Conservation (phyloP, 2,888 invertebrate species). For the Heterodera filipjevi region DNA sequence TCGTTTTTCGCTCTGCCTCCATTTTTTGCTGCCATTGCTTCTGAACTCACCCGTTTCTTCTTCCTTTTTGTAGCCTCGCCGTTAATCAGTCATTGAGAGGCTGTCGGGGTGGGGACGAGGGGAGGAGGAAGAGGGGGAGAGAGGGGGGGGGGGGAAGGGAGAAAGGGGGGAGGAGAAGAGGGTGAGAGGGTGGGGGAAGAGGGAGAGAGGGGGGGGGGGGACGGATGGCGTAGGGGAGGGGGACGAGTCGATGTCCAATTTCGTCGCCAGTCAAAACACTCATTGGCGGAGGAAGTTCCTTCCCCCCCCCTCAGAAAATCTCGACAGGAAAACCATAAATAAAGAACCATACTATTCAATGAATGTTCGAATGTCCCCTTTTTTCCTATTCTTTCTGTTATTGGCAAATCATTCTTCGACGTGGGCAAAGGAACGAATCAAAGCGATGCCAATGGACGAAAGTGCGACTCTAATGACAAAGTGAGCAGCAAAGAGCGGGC, state of each 20-base stretch:
- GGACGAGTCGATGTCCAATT: background rate
- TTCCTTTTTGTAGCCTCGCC: background rate
- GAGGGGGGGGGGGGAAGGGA: background rate
- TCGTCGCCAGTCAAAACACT: conserved; percentile 6
- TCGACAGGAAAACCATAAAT: background rate
- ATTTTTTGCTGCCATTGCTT: background rate
- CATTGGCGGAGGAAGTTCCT: background rate
- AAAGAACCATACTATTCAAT: background rate
- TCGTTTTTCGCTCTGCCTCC: background rate
- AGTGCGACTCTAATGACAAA: background rate
- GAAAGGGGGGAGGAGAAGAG: background rate
- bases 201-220: background rate
- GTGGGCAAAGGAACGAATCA: background rate
- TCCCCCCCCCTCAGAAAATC: background rate
- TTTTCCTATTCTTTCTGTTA: background rate
- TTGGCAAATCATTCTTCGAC: background rate
- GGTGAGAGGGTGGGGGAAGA: background rate
- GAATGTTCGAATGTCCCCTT: background rate
- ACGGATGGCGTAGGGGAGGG: background rate
- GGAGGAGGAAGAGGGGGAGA: background rate
- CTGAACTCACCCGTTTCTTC: background rate
- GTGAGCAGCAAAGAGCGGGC: background rate
- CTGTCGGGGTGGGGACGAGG: background rate
- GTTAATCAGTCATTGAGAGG: background rate
- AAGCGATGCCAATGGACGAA: background rate